Evolutionary conservation across 35 echinoderm and acorn worm species (phyloP).

Genomic region (Apostichopus japonicus): DNA sequence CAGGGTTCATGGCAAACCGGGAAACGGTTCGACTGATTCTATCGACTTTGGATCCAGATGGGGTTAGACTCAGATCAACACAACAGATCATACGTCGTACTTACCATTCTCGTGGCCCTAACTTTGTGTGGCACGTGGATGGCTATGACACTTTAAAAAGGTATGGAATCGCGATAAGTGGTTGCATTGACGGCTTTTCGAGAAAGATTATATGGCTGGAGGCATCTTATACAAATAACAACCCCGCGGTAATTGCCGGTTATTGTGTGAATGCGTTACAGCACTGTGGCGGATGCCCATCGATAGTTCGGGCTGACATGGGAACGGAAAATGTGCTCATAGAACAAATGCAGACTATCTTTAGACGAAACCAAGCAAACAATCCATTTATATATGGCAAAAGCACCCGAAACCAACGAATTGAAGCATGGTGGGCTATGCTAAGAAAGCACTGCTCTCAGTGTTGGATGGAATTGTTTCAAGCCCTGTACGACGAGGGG

Average conservation of each 20-base stretch:
- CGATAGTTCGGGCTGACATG: conserved; percentile 41
- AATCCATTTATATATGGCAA: conserved; percentile 28
- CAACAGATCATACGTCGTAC: neutral
- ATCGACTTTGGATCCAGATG: conserved; percentile 39
- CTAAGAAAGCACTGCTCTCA: conserved; percentile 13
- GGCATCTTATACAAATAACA: conserved; percentile 45
- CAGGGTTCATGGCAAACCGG: conserved; percentile 32
- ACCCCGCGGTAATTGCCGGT: conserved; percentile 18
- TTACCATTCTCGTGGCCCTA: conserved; percentile 28
- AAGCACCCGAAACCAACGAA: conserved; percentile 40
- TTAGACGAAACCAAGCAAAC: conserved; percentile 20
- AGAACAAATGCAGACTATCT: conserved; percentile 30
- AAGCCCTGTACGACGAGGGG: conserved; percentile 2
- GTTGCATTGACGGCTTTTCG: conserved; percentile 55
- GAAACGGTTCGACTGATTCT: conserved; percentile 36
- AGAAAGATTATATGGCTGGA: conserved; percentile 59
- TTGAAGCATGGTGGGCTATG: conserved; percentile 50
- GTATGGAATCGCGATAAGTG: conserved; percentile 59
- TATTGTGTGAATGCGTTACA: conserved; percentile 47
- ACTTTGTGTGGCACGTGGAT: conserved; percentile 58
- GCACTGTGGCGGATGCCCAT: neutral
- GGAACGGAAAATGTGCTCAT: conserved; percentile 54
- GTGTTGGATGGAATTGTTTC: conserved; percentile 32
- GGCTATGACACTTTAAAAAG: conserved; percentile 63
- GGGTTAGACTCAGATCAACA: neutral